phyloP scores from a whole-genome alignment of 2,113 vertebrate species.

The Puma concolor region DNA sequence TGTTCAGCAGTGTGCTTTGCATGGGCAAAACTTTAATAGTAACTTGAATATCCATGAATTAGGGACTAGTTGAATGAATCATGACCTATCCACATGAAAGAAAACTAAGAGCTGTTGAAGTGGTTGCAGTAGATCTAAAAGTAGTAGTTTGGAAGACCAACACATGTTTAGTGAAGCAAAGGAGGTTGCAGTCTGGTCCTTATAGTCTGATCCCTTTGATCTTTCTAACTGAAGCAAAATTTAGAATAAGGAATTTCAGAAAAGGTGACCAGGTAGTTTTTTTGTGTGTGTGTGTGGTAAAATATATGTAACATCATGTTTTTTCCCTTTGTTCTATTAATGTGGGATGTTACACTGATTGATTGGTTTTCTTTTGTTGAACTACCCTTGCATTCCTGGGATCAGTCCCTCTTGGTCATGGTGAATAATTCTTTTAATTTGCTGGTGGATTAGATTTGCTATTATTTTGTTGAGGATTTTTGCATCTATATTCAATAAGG shows the following conservation, averaged over 20 bases:
- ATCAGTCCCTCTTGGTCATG: neutral
- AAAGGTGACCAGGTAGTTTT: slow-evolving; percentile 17
- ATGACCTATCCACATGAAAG: neutral
- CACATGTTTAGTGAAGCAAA: neutral
- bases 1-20: neutral
- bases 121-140: neutral
- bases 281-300: neutral
- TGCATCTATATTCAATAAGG: neutral
- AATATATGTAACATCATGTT: neutral
- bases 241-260: neutral
- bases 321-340: neutral
- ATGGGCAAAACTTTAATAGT: neutral
- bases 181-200: neutral
- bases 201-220: neutral
- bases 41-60: neutral
- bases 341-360: neutral
- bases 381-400: neutral
- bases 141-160: neutral
- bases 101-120: slow-evolving; percentile 10
- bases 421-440: slow-evolving; percentile 4
- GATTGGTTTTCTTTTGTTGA: slow-evolving; percentile 14
- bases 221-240: neutral
- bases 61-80: neutral
- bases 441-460: neutral
- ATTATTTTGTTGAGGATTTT: slow-evolving; percentile 24